phyloP scores from a whole-genome alignment of 2,113 vertebrate species.

The Psilopogon haemacephalus region DNA sequence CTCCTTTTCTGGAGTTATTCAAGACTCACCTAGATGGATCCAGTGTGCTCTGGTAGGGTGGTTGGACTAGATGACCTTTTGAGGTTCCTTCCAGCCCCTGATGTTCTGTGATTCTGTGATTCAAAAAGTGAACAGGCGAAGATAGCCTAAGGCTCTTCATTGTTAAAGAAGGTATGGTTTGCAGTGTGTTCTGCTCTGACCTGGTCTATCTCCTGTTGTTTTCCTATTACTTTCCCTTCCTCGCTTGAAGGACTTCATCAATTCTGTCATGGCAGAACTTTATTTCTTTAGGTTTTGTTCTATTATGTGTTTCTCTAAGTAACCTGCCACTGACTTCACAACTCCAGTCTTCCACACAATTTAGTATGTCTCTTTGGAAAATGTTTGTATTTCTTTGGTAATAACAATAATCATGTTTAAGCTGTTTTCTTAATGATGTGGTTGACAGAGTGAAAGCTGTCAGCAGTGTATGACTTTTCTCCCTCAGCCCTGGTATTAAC shows the following conservation, averaged over 20 bases:
- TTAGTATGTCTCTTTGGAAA: not conserved
- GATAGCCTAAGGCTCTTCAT: not conserved
- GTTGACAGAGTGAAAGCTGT: not conserved
- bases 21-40: no score
- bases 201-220: not conserved
- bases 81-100: no score
- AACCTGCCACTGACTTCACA: not conserved
- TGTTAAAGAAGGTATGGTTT: not conserved
- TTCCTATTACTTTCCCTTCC: not conserved
- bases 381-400: not conserved
- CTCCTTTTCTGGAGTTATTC: no score
- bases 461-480: not conserved
- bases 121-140: not conserved
- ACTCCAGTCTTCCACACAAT: not conserved
- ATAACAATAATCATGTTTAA: not conserved
- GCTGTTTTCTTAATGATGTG: not conserved
- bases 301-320: not conserved
- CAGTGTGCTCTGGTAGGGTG: no score
- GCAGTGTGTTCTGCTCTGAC: not conserved
- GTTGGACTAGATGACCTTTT: no score
- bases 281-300: not conserved
- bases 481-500: not conserved
- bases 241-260: not conserved
- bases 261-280: not conserved
- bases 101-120: no score